Evolutionary conservation across 1,140 invertebrate species (phyloP), one percentile per base, ranked within the genome.

Genomic region (Anthonomus grandis): DNA sequence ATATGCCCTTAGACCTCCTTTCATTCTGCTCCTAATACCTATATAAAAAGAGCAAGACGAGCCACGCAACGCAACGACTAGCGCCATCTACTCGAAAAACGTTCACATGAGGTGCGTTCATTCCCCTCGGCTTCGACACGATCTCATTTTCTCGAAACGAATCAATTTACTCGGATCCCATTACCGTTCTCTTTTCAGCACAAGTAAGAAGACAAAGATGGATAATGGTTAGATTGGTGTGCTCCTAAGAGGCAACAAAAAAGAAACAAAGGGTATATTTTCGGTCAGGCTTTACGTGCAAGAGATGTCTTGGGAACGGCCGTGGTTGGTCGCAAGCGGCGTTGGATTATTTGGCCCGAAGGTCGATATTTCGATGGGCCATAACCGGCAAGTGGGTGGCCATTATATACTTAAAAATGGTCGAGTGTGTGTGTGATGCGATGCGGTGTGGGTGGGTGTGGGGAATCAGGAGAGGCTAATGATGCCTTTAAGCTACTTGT

Each of bases 281-380:
- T 18, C 37, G 49, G 18, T 42, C 38, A 13, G 21, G n/a, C 36
- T 22, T 23, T 41, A 25, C 38, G 22, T 46, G 22, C 15, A 15
- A 19, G 18, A 2, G 51, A n/a, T 9, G 42, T 39, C 41, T 46
- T 18, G 18, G 17, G 25, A 37, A 54, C 21, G 51, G 52, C 52
- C 52, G 17, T 55, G 52, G 52, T 55, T 55, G 52, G 52, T 55
- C 52, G 36, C 31, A 38, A n/a, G 19, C 24, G 24, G 42, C n/a
- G n/a, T n/a, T 31, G 52, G 52, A 55, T 55, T 55, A 55, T 55
- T 55, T 55, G 31, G 52, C 52, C 44, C 21, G 52, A 47, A 55
- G 55, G 55, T 57, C 55, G 55, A 57, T 57, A 57, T 57, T 57
- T 57, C 55, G 46, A 50, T 50, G 55, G 55, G 55, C 38, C 46